These are phyloP conservation scores for Sciurus carolinensis DNA, from an alignment of 2,797 vertebrate genomes.

Conservation along the genomic window DNA sequence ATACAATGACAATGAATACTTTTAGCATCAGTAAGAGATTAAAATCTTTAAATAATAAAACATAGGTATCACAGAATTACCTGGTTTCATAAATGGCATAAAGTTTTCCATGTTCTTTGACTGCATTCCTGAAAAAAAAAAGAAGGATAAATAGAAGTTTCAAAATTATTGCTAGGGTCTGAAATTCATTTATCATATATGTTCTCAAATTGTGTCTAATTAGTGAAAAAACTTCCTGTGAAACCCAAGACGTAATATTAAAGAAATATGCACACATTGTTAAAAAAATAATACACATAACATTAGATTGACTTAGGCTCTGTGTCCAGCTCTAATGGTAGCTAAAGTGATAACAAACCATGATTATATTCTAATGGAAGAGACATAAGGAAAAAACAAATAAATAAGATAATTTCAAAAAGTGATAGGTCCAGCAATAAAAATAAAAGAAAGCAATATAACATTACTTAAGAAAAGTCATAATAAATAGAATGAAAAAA, in stretches of 20 bases:
- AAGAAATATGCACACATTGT: not conserved
- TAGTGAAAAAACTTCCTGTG: not conserved
- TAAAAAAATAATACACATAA: not conserved
- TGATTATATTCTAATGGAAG: not conserved
- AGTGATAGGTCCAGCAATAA: not conserved
- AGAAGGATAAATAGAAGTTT: constrained; percentile 53
- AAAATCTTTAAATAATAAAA: constrained; percentile 1
- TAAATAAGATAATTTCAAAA: not conserved
- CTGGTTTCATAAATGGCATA: constrained; percentile 97
- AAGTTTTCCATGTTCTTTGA: constrained; percentile 96
- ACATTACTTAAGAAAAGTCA: not conserved
- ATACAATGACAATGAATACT: not conserved
- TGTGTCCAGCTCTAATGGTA: not conserved
- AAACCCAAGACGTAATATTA: constrained; percentile 33
- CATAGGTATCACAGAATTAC: constrained; percentile 87
- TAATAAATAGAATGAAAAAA: not conserved
- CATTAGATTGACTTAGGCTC: not conserved
- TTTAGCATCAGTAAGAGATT: not conserved
- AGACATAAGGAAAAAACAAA: not conserved
- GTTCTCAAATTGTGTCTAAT: not conserved
- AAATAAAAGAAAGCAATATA: not conserved
- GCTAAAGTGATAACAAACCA: not conserved
- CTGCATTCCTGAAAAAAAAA: constrained; percentile 94
- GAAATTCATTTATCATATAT: not conserved
- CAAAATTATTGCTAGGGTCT: not conserved